A percentile compares a stretch with the other conserved stretches of the same genome.
Conservation (phyloP, 2,113 vertebrate species). For the Cyprinus carpio region DNA sequence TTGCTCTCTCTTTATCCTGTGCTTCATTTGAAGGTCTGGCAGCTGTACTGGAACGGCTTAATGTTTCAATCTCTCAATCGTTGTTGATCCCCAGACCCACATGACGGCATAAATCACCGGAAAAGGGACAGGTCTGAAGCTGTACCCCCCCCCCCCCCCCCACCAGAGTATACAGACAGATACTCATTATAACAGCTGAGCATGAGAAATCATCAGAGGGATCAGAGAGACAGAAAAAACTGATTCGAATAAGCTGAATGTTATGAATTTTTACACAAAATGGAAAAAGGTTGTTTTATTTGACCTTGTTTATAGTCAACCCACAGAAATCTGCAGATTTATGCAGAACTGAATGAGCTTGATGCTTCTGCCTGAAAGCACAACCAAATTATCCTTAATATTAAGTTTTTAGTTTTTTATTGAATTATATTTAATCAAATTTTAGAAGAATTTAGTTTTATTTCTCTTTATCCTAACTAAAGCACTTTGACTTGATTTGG, state of each 20-base stretch:
- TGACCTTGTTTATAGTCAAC: constrained; percentile 1
- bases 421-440: not conserved
- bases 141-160: not conserved
- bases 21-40: constrained; percentile 22
- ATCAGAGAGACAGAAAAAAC: not conserved
- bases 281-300: not conserved
- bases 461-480: not conserved
- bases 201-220: not conserved
- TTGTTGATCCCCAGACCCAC: constrained; percentile 28
- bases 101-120: not conserved
- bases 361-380: not conserved
- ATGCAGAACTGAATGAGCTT: not conserved
- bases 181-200: not conserved
- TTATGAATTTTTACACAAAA: constrained; percentile 4
- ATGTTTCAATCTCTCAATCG: constrained; percentile 49
- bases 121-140: not conserved
- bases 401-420: not conserved
- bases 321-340: not conserved
- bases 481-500: not conserved
- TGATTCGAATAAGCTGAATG: constrained; percentile 3
- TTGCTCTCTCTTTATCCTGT: constrained; percentile 11
- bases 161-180: not conserved
- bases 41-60: constrained; percentile 39
- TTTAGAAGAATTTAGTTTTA: not conserved
- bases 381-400: not conserved